Base-by-base conservation (phyloP, 2,888 invertebrate genomes). In the Agrotis exclamationis region DNA sequence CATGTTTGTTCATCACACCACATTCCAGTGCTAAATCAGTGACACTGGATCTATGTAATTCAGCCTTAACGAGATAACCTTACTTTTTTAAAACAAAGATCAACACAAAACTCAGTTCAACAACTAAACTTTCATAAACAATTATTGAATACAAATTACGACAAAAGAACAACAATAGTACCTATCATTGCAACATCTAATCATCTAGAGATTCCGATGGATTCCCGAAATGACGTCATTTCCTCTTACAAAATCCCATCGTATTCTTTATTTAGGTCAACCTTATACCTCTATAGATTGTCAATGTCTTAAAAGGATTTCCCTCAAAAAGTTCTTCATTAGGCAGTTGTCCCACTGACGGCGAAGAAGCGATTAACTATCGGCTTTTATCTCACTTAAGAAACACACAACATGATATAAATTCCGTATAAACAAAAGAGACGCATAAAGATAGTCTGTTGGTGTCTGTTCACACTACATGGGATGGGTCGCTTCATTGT, bases 301-400 rank as follows among this genome's bases (percentile, higher is more conserved):
- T 73, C 80, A 80, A 83, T 85, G 85, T 75, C 70, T 83, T 85
- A 80, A 82, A 82, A 85, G 82, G 82, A 73, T 83, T 72, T 62
- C 39, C 54, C 59, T 69, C 63, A 63, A 58, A 74, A 80, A 72
- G 56, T 84, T 75, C 44, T 70, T 58, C 57, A 6, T 39, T 2
- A 39, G 39, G 39, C 9, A 39, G 39, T 11, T 9, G 39, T 39
- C 39, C 11, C 39, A 11, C 39, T 11, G 39, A 39, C 2, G 39
- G 39, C 39, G 11, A 2, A 33, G 33, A 7, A 33, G 33, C 33
- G 33, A 33, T 33, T 33, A 33, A 33, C 9, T 33, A 33, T 9
- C 39, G 1, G 39, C 39, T 39, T 39, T 11, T 39, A 39, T 39
- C 39, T 39, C 39, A 39, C 2, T 39, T 11, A 39, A 39, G 39